Evolutionary conservation across 1,140 invertebrate species (phyloP).

Genomic region (Drosophila erecta): DNA sequence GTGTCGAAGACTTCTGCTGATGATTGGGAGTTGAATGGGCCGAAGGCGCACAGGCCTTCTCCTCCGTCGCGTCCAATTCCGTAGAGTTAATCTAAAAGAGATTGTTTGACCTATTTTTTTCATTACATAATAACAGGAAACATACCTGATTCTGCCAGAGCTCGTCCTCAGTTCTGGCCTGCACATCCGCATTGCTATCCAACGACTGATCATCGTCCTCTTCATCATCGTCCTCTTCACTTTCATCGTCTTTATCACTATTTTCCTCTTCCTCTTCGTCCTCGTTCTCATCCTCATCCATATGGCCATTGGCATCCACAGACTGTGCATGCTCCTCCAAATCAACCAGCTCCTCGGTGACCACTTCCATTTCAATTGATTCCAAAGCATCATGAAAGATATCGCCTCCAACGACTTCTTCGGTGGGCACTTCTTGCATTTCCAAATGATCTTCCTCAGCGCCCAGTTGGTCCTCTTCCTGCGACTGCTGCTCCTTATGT

Average conservation of each 20-base stretch:
- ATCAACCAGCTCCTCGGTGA: conserved; percentile 40
- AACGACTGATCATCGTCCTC: neutral
- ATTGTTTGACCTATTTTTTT: neutral
- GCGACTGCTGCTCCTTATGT: neutral
- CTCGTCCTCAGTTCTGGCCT: conserved; percentile 7
- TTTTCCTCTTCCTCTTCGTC: conserved; percentile 14
- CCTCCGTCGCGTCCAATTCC: conserved; percentile 12
- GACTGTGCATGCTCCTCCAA: conserved; percentile 23
- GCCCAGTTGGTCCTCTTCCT: conserved; percentile 2
- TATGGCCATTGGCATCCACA: conserved; percentile 44
- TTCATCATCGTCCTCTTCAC: conserved; percentile 19
- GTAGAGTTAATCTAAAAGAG: conserved; percentile 17
- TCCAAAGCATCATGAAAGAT: conserved; percentile 49
- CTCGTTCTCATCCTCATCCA: conserved; percentile 19
- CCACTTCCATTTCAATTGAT: conserved; percentile 54
- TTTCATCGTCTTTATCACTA: conserved; percentile 12
- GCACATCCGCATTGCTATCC: conserved; percentile 30
- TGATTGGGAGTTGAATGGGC: conserved; percentile 52
- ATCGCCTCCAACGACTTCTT: conserved; percentile 32
- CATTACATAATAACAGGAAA: neutral
- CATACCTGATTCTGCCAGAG: conserved; percentile 40
- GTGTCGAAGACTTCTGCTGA: neutral
- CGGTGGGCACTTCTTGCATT: conserved; percentile 14
- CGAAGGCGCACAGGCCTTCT: conserved; percentile 32
- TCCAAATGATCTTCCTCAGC: conserved; percentile 14